Base-by-base conservation (phyloP, 2,113 vertebrate species). In the Numida meleagris region DNA sequence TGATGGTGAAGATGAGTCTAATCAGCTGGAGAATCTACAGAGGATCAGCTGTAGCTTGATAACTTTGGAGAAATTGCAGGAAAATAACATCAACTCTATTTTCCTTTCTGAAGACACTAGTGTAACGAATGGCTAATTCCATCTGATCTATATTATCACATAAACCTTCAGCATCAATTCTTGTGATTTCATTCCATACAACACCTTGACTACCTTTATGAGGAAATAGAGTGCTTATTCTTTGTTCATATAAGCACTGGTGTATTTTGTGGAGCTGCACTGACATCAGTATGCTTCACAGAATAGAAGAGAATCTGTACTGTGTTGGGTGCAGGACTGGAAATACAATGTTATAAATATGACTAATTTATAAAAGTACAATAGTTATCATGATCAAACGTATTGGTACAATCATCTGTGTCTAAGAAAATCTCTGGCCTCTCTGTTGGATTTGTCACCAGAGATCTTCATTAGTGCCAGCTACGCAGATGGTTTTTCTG, bases 231-330 rank as follows among this genome's bases (percentile, higher is more conserved):
- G 5, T 29, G 10, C 2, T 66, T 33, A 5, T 3, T 86, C 38
- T 51, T 8, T 33, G 5, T 15, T 14, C 9, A 14, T 2, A 1
- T 3, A 6, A 46, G 29, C 34, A 16, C 17, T 70, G 0, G 23
- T 66, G 6, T 71, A 0, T 15, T 18, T 68, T 67, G 21, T 14
- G 23, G 7, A 55, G 20, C 36, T 50, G 1, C 6, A 4, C 1
- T 15, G 40, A 9, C 24, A 63, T 11, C 23, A 43, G 9, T 7
- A 45, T 15, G 23, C 6, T 74, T 74, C 17, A 21, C 0, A 67
- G 46, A 45, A 48, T 5, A 83, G 29, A 45, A 65, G 79, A 50
- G 0, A 1, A 40, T 51, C 31, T 57, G 1, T n/a, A 0, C 1
- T 40, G 3, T 40, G 4, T 31, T 63, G 46, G 14, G 12, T 42